Evolutionary conservation across 1,140 invertebrate genomes (phyloP).

Genomic region (Drosophila quadrilineata): DNA sequence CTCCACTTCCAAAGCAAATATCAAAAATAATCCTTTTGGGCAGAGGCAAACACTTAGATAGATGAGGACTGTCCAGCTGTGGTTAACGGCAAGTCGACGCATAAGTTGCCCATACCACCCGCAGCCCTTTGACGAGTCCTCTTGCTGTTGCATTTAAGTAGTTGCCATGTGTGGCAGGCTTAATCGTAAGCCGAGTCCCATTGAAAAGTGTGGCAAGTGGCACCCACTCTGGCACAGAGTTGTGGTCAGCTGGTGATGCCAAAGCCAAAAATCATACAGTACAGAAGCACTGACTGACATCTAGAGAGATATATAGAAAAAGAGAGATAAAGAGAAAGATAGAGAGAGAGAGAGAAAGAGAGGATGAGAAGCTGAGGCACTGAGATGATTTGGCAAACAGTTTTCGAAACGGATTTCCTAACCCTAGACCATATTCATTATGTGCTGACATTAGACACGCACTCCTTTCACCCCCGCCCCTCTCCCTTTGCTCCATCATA

Average conservation of each 20-base stretch:
- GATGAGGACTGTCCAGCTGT: neutral
- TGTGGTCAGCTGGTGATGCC: neutral
- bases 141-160: neutral
- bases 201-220: neutral
- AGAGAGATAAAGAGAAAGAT: no score
- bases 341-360: no score
- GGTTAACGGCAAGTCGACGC: neutral
- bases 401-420: slow-evolving; percentile 40
- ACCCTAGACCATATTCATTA: slow-evolving; percentile 32
- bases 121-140: neutral
- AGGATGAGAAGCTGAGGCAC: no score
- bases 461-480: neutral
- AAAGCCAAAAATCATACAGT: slow-evolving; percentile 1
- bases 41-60: no score
- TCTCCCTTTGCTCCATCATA: neutral
- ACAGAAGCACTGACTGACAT: no score
- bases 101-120: neutral
- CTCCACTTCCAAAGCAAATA: neutral
- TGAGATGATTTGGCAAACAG: slow-evolving; percentile 35
- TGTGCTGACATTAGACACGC: slow-evolving; percentile 42
- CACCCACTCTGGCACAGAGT: neutral
- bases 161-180: slow-evolving; percentile 1
- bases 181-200: slow-evolving; percentile 6
- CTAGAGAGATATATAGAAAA: no score
- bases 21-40: slow-evolving; percentile 7